Percentiles rank a stretch among this genome's conserved stretches.
These are phyloP conservation scores for Seira ritae DNA, from an alignment of 2,888 invertebrate genomes.

Conservation along the genomic window DNA sequence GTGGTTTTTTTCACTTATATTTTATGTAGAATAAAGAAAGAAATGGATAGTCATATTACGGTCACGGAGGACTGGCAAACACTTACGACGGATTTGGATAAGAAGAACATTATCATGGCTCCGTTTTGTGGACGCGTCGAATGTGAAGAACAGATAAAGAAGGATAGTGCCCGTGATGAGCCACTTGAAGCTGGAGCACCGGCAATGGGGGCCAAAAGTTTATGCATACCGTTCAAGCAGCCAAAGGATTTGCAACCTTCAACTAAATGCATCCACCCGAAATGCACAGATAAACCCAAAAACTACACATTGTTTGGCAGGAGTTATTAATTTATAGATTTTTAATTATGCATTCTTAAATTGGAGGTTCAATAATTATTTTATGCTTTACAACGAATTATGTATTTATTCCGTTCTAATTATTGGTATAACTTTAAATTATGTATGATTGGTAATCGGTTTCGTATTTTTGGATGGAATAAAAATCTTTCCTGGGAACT, in stretches of 20 bases:
- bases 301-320: conserved; percentile 95
- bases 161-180: conserved; percentile 91
- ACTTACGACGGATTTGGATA: conserved; percentile 85
- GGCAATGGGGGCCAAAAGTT: conserved; percentile 98
- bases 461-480: background rate
- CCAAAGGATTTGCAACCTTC: conserved; percentile 80
- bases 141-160: conserved; percentile 98
- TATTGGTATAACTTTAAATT: no score
- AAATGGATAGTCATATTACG: conserved; percentile 85
- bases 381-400: no score
- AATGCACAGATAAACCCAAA: conserved; percentile 87
- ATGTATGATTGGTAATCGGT: background rate
- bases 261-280: conserved; percentile 91
- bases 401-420: no score
- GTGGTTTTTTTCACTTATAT: no score
- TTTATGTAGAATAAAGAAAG: conserved; percentile 88
- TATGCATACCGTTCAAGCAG: conserved; percentile 98
- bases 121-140: conserved; percentile 94
- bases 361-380: no score
- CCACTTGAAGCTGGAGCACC: conserved; percentile 87
- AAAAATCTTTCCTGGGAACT: background rate
- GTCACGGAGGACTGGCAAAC: conserved; percentile 84
- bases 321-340: conserved; percentile 84
- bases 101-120: conserved; percentile 92
- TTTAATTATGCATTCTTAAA: no score